phyloP scores from a whole-genome alignment of 2,888 invertebrate genomes.

The Timandra comae region DNA sequence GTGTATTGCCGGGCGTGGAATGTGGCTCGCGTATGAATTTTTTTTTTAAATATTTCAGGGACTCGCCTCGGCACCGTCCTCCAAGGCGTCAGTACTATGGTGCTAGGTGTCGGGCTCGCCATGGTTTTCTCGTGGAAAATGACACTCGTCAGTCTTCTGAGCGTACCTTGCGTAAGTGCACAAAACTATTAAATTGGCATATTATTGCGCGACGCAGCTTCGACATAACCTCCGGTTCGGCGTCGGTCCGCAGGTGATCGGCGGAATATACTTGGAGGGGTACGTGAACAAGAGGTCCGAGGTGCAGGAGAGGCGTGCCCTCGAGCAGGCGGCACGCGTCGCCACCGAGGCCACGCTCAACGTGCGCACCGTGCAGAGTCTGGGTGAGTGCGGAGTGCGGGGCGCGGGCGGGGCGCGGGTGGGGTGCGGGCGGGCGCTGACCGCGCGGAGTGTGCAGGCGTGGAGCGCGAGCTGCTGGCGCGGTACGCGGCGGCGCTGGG shows the following conservation, averaged over 20 bases:
- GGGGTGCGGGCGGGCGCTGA: conserved; percentile 47
- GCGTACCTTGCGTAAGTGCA: conserved; percentile 76
- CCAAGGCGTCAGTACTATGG: conserved; percentile 77
- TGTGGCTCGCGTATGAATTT: neutral
- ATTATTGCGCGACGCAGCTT: no score
- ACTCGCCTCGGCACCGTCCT: conserved; percentile 77
- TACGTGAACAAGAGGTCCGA: conserved; percentile 72
- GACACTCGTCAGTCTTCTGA: conserved; percentile 77
- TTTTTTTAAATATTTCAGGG: conserved; percentile 37
- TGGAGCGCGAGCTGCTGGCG: conserved; percentile 69
- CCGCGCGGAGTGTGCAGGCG: conserved; percentile 54
- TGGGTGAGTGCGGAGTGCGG: conserved; percentile 73
- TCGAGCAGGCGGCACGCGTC: conserved; percentile 76
- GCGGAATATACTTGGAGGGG: conserved; percentile 77
- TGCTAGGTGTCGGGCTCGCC: conserved; percentile 74
- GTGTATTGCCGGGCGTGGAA: no score
- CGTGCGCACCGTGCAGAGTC: conserved; percentile 79
- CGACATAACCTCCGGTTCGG: no score
- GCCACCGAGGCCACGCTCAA: conserved; percentile 81
- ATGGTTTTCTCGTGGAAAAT: conserved; percentile 79
- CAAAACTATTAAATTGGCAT: no score
- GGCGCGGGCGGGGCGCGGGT: conserved; percentile 68
- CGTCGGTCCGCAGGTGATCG: conserved; percentile 66
- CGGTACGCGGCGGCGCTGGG: conserved; percentile 67
- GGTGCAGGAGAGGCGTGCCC: conserved; percentile 67